These are phyloP conservation scores for Rhegmatorhina hoffmannsi DNA, from an alignment of 2,113 vertebrate genomes.

Conservation along the genomic window DNA sequence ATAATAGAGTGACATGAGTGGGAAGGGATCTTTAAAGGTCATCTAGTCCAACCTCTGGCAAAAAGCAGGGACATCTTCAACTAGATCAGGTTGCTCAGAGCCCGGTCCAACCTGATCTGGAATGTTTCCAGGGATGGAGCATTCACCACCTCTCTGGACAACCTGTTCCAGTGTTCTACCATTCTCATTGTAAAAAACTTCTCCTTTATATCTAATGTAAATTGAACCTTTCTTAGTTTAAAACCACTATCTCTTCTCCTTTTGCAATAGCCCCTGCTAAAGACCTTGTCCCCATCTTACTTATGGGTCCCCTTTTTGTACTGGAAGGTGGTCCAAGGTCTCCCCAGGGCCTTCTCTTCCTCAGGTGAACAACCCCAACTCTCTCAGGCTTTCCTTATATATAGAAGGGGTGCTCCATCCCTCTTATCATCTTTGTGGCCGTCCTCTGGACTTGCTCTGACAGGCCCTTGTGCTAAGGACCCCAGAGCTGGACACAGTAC, in stretches of 20 bases:
- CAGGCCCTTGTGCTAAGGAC: background rate
- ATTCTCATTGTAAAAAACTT: background rate
- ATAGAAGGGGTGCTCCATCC: background rate
- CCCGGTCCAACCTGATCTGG: background rate
- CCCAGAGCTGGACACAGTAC: background rate
- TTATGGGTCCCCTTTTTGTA: background rate
- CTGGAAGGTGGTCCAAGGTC: background rate
- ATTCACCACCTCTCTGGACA: background rate
- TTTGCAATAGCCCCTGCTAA: background rate
- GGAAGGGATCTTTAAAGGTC: background rate
- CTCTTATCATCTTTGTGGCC: background rate
- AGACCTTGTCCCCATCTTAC: background rate
- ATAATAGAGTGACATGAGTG: background rate
- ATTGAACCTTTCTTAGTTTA: background rate
- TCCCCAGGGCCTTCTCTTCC: background rate
- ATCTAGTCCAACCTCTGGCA: accelerated
- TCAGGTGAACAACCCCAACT: background rate
- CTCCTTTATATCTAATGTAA: background rate
- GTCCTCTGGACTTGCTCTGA: background rate
- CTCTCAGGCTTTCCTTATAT: background rate
- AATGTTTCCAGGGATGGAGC: background rate
- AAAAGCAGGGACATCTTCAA: background rate
- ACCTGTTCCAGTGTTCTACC: background rate
- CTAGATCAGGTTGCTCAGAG: background rate
- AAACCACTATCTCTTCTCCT: background rate